Percentiles rank a stretch among this genome's conserved stretches.
Conservation (phyloP, 2,797 vertebrate species). For the Spatula clypeata region DNA sequence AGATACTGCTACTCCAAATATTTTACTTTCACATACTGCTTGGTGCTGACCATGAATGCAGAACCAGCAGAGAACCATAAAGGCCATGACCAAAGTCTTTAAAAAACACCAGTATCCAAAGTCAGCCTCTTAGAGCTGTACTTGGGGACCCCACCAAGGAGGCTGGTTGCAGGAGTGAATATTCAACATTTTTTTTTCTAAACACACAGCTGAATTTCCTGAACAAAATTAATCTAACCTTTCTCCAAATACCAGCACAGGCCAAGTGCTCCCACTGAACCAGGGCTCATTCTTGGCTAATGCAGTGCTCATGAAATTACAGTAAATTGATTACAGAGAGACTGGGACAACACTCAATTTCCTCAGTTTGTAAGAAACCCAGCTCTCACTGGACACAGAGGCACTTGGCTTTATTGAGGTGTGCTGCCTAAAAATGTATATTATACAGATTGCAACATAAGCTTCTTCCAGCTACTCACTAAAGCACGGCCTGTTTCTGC, state of each 20-base stretch:
- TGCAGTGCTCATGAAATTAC: background rate
- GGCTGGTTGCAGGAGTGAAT: background rate
- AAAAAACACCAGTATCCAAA: background rate
- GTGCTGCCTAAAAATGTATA: background rate
- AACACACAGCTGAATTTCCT: background rate
- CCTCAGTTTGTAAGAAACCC: background rate
- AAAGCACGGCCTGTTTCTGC: background rate
- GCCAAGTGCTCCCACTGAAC: background rate
- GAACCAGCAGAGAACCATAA: background rate
- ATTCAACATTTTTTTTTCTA: background rate
- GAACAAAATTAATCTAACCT: background rate
- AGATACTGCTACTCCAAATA: background rate
- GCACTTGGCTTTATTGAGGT: background rate
- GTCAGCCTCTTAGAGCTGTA: fast-evolving
- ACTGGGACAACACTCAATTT: background rate
- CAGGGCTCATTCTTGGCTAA: background rate
- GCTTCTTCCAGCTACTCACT: background rate
- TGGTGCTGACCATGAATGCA: background rate
- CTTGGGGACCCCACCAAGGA: background rate
- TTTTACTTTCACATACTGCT: background rate
- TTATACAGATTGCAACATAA: fast-evolving
- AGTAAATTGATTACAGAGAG: fast-evolving
- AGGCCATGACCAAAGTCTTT: background rate
- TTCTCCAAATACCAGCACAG: background rate
- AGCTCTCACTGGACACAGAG: background rate